Percentiles rank a stretch among this genome's conserved stretches.
Conservation (phyloP, 2,888 invertebrate species). For the Xestia sexstrigata region DNA sequence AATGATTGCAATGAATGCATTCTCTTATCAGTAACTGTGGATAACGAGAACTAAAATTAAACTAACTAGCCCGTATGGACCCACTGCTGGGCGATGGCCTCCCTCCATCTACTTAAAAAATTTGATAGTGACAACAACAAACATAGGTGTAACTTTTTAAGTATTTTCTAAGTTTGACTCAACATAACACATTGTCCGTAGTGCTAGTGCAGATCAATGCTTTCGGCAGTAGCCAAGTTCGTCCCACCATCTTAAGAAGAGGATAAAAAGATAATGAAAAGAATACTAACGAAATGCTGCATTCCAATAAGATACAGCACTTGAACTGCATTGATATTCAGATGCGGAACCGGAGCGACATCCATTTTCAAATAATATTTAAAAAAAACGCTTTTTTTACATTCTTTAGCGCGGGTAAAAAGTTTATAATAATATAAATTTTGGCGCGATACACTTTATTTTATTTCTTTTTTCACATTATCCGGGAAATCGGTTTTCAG, state of each 20-base stretch:
- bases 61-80: background rate
- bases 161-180: background rate
- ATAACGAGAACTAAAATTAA: background rate
- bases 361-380: conserved; percentile 51
- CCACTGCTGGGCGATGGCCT: background rate
- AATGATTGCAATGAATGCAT: conserved; percentile 1
- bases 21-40: too few species aligned
- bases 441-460: conserved; percentile 55
- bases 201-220: too few species aligned
- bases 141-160: too few species aligned
- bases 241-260: background rate
- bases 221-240: too few species aligned
- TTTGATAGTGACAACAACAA: too few species aligned
- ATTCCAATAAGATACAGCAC: conserved; percentile 83
- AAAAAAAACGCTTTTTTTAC: conserved; percentile 33
- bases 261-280: conserved; percentile 1
- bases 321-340: conserved; percentile 79
- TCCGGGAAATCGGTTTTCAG: conserved; percentile 67
- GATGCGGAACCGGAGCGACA: conserved; percentile 63
- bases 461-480: conserved; percentile 51
- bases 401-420: conserved; percentile 22
- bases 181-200: too few species aligned
- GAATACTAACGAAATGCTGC: conserved; percentile 85
- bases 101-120: too few species aligned
- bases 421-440: conserved; percentile 74